phyloP scores from a whole-genome alignment of 2,888 invertebrate genomes.

The Meandrusa payeni region DNA sequence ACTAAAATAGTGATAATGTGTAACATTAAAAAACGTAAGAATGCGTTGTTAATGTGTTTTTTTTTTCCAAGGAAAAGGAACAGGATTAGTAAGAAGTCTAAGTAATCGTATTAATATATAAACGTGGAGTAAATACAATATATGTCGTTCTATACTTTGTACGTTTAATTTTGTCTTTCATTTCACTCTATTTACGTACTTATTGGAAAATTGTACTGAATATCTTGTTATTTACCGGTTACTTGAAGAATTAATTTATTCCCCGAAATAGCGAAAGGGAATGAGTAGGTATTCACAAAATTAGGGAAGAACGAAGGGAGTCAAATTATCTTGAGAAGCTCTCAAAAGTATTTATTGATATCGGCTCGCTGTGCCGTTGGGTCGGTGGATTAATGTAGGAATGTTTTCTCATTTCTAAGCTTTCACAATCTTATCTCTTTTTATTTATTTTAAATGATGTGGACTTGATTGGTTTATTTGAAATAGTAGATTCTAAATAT shows the following conservation, averaged over 20 bases:
- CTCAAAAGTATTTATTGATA: conserved; percentile 7
- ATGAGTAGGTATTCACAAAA: neutral
- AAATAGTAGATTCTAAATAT: too few species aligned
- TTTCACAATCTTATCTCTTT: neutral
- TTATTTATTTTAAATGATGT: neutral
- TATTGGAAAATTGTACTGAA: too few species aligned
- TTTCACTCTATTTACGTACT: too few species aligned
- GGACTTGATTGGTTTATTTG: neutral
- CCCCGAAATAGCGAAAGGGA: neutral
- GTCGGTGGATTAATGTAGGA: neutral
- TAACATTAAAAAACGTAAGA: too few species aligned
- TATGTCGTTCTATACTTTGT: too few species aligned
- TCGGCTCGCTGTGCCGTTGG: conserved; percentile 3
- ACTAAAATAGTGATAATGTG: too few species aligned
- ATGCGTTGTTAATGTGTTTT: too few species aligned
- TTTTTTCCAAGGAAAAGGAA: too few species aligned
- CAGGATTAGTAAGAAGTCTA: too few species aligned
- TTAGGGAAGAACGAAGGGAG: neutral
- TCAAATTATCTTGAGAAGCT: neutral
- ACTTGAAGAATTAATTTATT: conserved; percentile 1
- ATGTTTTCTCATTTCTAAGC: neutral
- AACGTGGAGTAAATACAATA: too few species aligned
- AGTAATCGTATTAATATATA: too few species aligned
- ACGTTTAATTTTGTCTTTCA: too few species aligned
- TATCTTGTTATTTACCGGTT: neutral